Percentiles rank a stretch among this genome's conserved stretches.
Conservation (phyloP, 2,797 vertebrate genomes). For the Columba guinea region DNA sequence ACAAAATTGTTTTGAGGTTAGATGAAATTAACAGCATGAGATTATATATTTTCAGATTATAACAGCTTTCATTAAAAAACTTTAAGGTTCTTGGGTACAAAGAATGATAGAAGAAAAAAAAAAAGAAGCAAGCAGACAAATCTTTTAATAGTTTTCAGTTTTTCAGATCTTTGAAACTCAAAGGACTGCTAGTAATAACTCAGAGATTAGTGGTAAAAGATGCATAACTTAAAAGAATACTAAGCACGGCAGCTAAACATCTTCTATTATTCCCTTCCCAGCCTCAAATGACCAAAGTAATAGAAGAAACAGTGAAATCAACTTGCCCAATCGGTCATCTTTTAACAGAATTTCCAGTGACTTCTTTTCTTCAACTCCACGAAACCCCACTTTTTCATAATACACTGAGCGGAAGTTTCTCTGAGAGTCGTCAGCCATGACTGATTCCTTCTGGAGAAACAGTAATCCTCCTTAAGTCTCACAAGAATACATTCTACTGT, state of each 20-base stretch:
- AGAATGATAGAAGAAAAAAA: neutral
- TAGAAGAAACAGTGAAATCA: neutral
- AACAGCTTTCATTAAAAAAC: neutral
- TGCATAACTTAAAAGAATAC: neutral
- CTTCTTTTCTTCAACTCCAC: slow-evolving; percentile 98
- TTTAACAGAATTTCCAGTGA: slow-evolving; percentile 96
- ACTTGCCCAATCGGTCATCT: slow-evolving; percentile 91
- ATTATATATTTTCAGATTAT: neutral
- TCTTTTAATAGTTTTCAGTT: neutral
- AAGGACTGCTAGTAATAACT: neutral
- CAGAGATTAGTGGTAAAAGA: neutral
- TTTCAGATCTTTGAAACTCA: neutral
- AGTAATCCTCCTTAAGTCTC: neutral
- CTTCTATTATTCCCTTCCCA: neutral
- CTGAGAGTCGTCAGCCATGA: slow-evolving; percentile 94
- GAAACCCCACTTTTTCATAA: slow-evolving; percentile 98
- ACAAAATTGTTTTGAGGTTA: neutral
- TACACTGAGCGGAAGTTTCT: slow-evolving; percentile 97
- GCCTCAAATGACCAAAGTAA: neutral
- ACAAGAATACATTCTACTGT: neutral
- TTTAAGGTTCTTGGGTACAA: neutral
- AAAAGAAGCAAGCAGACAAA: neutral
- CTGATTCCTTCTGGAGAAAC: slow-evolving; percentile 26
- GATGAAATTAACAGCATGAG: neutral
- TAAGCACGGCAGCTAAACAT: neutral